These are phyloP conservation scores for Cerastoderma edule DNA, from an alignment of 2,888 invertebrate genomes.

Conservation along the genomic window DNA sequence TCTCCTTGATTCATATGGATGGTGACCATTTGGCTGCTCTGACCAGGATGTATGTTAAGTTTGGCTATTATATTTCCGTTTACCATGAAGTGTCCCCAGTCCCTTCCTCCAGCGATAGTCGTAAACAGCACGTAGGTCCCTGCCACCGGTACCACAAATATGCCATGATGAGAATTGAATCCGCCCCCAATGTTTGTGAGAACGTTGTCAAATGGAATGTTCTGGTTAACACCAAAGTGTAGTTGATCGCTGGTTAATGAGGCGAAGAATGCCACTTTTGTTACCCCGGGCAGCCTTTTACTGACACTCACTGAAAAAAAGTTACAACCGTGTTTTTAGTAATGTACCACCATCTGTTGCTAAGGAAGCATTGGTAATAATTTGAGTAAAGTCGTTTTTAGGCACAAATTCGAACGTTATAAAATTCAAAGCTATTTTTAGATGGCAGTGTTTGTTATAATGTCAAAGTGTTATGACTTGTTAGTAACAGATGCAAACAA, in stretches of 20 bases:
- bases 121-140: constrained; percentile 19
- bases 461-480: too few relatives aligned
- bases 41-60: not conserved
- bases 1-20: not conserved
- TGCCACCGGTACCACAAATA: constrained; percentile 19
- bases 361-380: too few relatives aligned
- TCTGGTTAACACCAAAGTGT: not conserved
- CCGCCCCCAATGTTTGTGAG: constrained; percentile 16
- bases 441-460: too few relatives aligned
- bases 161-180: constrained; percentile 29
- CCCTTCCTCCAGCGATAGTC: not conserved
- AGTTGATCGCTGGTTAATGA: not conserved
- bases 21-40: not conserved
- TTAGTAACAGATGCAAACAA: too few relatives aligned
- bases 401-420: too few relatives aligned
- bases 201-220: constrained; percentile 2
- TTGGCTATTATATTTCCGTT: not conserved
- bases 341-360: too few relatives aligned
- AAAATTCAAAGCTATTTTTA: too few relatives aligned
- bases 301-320: too few relatives aligned
- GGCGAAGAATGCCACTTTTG: constrained; percentile 3
- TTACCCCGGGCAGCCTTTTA: not conserved
- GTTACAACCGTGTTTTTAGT: too few relatives aligned
- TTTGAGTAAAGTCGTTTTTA: too few relatives aligned
- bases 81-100: not conserved